These are phyloP conservation scores for Mycalesis mineus DNA, from an alignment of 2,888 invertebrate genomes.

Conservation along the genomic window DNA sequence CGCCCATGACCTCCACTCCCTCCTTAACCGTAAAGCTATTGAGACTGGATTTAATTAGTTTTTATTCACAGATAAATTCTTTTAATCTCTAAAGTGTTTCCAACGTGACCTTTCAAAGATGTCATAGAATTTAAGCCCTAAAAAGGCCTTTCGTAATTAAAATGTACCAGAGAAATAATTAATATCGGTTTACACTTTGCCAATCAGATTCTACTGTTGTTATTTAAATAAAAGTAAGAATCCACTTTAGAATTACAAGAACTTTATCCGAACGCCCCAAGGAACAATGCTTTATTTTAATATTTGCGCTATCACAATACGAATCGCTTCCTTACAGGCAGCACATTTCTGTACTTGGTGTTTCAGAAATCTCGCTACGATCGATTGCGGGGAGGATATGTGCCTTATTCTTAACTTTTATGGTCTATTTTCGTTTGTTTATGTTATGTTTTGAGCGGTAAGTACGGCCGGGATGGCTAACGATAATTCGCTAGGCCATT, in stretches of 20 bases:
- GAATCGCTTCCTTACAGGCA: slow-evolving; percentile 29
- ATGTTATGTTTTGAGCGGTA: slow-evolving; percentile 16
- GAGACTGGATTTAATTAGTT: too few relatives aligned
- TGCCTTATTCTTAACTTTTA: slow-evolving; percentile 11
- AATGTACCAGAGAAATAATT: too few relatives aligned
- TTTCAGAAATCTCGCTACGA: slow-evolving; percentile 20
- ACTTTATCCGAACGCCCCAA: slow-evolving; percentile 1
- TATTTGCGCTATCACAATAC: slow-evolving; percentile 25
- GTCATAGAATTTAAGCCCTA: too few relatives aligned
- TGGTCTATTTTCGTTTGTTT: slow-evolving; percentile 18
- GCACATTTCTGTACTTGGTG: slow-evolving; percentile 25
- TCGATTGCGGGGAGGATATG: slow-evolving; percentile 4
- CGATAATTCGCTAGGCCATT: slow-evolving; percentile 43
- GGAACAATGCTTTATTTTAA: slow-evolving; percentile 24
- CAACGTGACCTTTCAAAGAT: too few relatives aligned
- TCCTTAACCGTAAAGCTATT: too few relatives aligned
- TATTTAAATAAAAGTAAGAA: too few relatives aligned
- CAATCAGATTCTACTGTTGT: too few relatives aligned
- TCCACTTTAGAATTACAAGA: background rate
- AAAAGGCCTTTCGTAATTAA: too few relatives aligned
- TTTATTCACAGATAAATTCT: too few relatives aligned
- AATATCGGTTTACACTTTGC: too few relatives aligned
- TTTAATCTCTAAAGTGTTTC: too few relatives aligned
- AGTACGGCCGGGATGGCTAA: slow-evolving; percentile 33
- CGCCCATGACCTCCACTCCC: too few relatives aligned